Conservation (phyloP, 92 coral and sea anemone genomes). For the Siderastrea radians region DNA sequence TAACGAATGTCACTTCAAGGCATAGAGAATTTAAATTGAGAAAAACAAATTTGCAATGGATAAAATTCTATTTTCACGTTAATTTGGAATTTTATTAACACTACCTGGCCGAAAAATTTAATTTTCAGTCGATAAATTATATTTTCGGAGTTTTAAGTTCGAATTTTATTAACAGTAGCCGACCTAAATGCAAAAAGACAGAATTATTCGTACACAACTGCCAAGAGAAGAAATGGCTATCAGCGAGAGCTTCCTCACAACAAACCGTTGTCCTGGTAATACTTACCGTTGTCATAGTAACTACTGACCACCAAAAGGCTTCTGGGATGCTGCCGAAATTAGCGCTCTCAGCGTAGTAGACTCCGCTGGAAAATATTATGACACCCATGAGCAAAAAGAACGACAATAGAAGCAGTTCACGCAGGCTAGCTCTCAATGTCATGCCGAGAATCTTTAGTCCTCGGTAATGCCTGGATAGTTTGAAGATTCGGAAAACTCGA, state of each 20-base stretch:
- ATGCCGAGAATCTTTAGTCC: constrained; percentile 90
- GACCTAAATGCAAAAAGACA: background rate
- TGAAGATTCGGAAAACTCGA: constrained; percentile 92
- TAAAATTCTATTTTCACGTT: background rate
- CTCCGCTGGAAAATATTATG: constrained; percentile 88
- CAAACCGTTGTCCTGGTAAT: constrained; percentile 85
- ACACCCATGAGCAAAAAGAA: constrained; percentile 89
- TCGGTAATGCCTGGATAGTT: constrained; percentile 89
- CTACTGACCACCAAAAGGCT: constrained; percentile 95
- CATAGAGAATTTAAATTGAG: background rate
- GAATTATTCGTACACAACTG: background rate
- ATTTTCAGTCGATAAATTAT: background rate
- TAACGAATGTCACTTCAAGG: background rate
- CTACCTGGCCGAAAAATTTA: background rate
- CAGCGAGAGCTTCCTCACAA: constrained; percentile 20
- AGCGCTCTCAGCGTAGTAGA: constrained; percentile 89
- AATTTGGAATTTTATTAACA: background rate
- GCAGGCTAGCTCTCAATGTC: constrained; percentile 83
- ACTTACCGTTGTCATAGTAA: constrained; percentile 94
- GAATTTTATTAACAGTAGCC: background rate
- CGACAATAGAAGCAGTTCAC: constrained; percentile 79
- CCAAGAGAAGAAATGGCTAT: background rate
- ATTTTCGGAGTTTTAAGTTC: too few species aligned
- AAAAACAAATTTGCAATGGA: background rate
- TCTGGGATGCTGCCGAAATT: constrained; percentile 92